These are phyloP conservation scores for Oncorhynchus clarkii DNA, from an alignment of 2,113 vertebrate species.

Conservation along the genomic window DNA sequence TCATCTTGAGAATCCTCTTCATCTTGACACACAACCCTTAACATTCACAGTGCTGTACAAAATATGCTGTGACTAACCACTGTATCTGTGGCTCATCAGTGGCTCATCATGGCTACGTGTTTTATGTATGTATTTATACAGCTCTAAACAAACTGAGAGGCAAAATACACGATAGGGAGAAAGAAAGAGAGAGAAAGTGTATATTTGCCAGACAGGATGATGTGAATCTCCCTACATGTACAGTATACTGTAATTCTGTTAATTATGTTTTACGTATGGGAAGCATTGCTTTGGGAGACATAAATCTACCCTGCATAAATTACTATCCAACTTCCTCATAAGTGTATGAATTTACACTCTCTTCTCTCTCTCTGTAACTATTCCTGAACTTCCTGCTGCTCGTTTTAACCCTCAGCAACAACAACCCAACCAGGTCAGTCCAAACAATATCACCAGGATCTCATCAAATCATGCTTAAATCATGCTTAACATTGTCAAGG, in stretches of 20 bases:
- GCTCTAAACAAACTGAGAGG: neutral
- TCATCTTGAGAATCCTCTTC: neutral
- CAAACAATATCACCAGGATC: neutral
- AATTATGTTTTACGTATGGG: neutral
- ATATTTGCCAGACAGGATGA: neutral
- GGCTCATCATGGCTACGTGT: neutral
- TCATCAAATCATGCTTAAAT: no score
- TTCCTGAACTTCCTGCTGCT: neutral
- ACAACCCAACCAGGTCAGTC: neutral
- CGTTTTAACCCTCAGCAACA: neutral
- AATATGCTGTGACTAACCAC: neutral
- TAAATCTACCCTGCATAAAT: neutral
- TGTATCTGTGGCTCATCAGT: neutral
- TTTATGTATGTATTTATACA: neutral
- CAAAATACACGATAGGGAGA: neutral
- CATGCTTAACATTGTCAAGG: no score
- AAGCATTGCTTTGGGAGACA: neutral
- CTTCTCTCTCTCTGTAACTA: neutral
- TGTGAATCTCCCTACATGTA: neutral
- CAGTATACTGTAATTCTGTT: no score
- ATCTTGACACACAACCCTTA: neutral
- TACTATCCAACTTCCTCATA: neutral
- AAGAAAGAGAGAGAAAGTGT: neutral
- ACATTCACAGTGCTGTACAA: neutral
- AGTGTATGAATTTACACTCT: neutral